phyloP scores from a whole-genome alignment of 92 coral and sea anemone genomes.

The Bergia sp. region DNA sequence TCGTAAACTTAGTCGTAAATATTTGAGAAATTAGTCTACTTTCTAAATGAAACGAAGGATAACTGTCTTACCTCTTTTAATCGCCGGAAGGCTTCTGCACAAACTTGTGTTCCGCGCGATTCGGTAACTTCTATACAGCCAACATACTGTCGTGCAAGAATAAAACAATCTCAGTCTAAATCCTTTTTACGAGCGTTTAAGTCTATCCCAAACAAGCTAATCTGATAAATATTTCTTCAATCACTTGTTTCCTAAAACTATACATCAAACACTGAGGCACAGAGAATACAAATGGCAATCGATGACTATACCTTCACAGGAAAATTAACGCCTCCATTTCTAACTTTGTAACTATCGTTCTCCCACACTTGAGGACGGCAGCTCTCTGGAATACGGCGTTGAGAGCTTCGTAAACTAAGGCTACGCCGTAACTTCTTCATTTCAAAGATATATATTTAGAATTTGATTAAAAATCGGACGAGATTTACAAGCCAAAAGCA shows the following conservation, averaged over 20 bases:
- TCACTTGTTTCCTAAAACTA: background rate
- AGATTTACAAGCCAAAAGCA: background rate
- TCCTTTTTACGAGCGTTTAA: conserved; percentile 1
- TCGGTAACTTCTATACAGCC: conserved; percentile 96
- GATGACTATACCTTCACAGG: conserved; percentile 86
- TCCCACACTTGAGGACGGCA: conserved; percentile 99
- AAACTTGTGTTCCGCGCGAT: conserved; percentile 97
- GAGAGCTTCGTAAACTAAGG: conserved; percentile 89
- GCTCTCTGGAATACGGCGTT: conserved; percentile 95
- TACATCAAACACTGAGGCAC: background rate
- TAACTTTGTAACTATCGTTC: conserved; percentile 97
- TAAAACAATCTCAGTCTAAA: conserved; percentile 23
- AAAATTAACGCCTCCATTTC: conserved; percentile 98
- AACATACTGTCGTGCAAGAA: conserved; percentile 69
- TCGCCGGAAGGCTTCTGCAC: conserved; percentile 94
- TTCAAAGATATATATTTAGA: conserved; percentile 18
- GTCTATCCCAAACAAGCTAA: conserved; percentile 16
- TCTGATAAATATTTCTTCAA: conserved; percentile 2
- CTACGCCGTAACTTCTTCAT: conserved; percentile 95
- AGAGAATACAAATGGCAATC: background rate
- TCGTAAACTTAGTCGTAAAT: background rate
- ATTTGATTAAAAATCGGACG: conserved; percentile 28
- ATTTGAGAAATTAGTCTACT: conserved; percentile 9
- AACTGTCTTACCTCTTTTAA: conserved; percentile 76
- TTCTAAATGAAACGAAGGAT: background rate